A percentile compares a stretch with the other conserved stretches of the same genome.
phyloP scores from a whole-genome alignment of 2,888 invertebrate genomes.

The Neoitamus cyanurus region DNA sequence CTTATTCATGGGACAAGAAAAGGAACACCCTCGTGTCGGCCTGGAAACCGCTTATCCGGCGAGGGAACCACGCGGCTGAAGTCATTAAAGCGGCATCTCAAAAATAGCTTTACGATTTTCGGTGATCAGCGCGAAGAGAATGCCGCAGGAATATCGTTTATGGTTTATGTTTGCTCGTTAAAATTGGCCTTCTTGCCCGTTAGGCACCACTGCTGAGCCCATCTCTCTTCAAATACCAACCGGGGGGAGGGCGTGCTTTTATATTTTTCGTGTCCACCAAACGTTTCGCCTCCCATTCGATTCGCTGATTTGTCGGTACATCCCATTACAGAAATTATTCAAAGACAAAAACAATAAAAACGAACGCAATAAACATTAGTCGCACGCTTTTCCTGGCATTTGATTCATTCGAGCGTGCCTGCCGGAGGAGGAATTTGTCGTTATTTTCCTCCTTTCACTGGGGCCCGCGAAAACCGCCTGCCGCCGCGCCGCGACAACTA shows the following conservation, averaged over 20 bases:
- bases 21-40: background rate
- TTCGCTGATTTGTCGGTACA: conserved; percentile 10
- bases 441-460: background rate
- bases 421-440: background rate
- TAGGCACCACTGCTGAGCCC: conserved; percentile 7
- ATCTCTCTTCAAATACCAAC: background rate
- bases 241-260: background rate
- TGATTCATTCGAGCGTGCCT: conserved; percentile 26
- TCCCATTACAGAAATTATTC: conserved; percentile 30
- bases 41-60: background rate
- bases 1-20: background rate
- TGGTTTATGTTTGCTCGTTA: conserved; percentile 38
- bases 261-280: background rate
- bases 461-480: background rate
- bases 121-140: conserved; percentile 25
- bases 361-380: conserved; percentile 45
- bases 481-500: background rate
- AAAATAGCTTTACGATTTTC: conserved; percentile 32
- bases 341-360: conserved; percentile 34
- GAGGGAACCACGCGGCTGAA: background rate
- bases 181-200: conserved; percentile 21
- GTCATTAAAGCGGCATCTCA: background rate
- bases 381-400: conserved; percentile 38
- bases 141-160: conserved; percentile 23
- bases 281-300: conserved; percentile 15